A percentile compares a stretch with the other conserved stretches of the same genome.
Conservation (phyloP, 1,140 invertebrate species). For the Diuraphis noxia region DNA sequence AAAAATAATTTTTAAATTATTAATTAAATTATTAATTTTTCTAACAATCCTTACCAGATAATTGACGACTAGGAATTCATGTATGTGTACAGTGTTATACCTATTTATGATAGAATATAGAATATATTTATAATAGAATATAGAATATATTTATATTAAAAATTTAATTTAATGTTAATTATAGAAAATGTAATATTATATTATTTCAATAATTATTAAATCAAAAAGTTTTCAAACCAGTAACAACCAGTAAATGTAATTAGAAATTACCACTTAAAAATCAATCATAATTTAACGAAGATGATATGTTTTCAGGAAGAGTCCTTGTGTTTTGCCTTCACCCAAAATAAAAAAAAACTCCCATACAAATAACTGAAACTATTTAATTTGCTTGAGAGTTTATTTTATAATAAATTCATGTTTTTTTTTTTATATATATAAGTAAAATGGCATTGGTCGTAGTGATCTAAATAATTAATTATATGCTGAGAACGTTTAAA, state of each 20-base stretch:
- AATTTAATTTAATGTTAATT: neutral
- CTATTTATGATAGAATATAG: too few species aligned
- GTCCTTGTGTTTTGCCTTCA: neutral
- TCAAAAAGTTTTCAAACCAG: neutral
- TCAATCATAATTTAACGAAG: neutral
- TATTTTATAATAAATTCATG: neutral
- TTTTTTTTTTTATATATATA: too few species aligned
- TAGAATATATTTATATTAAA: neutral
- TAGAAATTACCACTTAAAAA: neutral
- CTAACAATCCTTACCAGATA: neutral
- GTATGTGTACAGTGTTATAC: too few species aligned
- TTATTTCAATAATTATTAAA: neutral
- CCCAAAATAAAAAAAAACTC: neutral
- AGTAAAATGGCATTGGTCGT: neutral
- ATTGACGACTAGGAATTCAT: neutral
- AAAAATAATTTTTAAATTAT: too few species aligned
- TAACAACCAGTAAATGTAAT: neutral
- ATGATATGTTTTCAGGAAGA: neutral
- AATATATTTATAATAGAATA: neutral
- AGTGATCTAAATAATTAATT: neutral
- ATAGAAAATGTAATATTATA: neutral
- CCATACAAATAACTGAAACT: neutral
- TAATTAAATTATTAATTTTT: too few species aligned
- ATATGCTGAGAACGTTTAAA: neutral
- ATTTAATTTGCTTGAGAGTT: neutral